These are phyloP conservation scores for Cacajao melanocephalus DNA, from an alignment of 2,797 vertebrate genomes.

Conservation along the genomic window DNA sequence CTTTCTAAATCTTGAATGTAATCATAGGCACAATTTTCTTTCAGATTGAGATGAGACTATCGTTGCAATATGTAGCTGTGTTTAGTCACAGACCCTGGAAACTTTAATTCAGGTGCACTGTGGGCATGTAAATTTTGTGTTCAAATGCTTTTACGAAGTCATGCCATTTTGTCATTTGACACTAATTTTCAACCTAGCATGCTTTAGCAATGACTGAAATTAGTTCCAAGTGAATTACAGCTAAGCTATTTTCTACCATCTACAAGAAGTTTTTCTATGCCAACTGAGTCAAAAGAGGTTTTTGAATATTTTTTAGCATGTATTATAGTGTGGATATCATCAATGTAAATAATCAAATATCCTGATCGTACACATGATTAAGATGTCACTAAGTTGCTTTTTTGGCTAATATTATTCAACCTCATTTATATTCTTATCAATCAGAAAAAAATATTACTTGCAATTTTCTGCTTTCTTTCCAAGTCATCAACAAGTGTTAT, in stretches of 20 bases:
- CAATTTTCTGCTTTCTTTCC: constrained; percentile 22
- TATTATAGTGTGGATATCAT: not conserved
- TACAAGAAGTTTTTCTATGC: constrained; percentile 75
- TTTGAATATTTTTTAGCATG: constrained; percentile 41
- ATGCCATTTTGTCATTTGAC: constrained; percentile 85
- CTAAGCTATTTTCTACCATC: constrained; percentile 84
- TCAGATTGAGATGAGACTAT: constrained; percentile 28
- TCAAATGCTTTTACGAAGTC: constrained; percentile 83
- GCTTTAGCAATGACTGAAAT: constrained; percentile 86
- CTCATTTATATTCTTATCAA: not conserved
- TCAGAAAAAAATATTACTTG: not conserved
- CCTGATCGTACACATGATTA: not conserved
- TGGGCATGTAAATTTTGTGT: constrained; percentile 81
- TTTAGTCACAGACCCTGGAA: constrained; percentile 64
- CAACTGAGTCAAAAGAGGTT: constrained; percentile 68
- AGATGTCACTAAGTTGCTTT: not conserved
- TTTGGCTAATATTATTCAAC: not conserved
- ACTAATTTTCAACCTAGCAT: constrained; percentile 86
- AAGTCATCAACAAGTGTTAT: constrained; percentile 34
- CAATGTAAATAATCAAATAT: not conserved
- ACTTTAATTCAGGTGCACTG: constrained; percentile 79
- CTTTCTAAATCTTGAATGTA: not conserved
- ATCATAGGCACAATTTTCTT: constrained; percentile 31
- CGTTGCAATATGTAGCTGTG: not conserved
- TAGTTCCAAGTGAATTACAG: constrained; percentile 85